Base-by-base conservation (phyloP, 2,113 vertebrate species). In the Nestor notabilis region DNA sequence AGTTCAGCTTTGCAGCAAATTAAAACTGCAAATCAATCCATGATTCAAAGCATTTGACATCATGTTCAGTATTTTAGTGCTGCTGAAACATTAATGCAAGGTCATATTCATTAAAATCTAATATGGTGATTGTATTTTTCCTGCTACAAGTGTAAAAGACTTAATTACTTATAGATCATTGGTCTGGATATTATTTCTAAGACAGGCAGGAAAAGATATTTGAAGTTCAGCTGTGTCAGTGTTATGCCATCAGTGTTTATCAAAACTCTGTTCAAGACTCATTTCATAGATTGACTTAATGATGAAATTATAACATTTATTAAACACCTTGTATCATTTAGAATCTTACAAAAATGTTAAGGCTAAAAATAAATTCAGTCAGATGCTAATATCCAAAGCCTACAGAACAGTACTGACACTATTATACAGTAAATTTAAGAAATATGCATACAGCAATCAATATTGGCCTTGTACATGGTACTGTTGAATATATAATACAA, bases 21-120 rank as follows among this genome's bases (percentile, higher is more conserved):
- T 39, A 92, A 90, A 60, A 71, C 29, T 72, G 31, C 55, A 94
- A 81, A 92, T 83, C 44, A 93, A 68, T n/a, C 20, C 19, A 49
- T 49, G 23, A 29, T 63, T 82, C 47, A 89, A 78, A 76, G 35
- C 15, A 88, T 83, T 74, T 88, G 39, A 74, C 77, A 66, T 11
- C 11, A 20, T 63, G 25, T 50, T 90, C 61, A 68, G 29, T 68
- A 55, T 60, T 84, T 92, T 77, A 78, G 20, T 66, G 27, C 9
- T 75, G 24, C 19, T 70, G 46, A 63, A 76, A 63, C 84, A 75
- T 61, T 65, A 86, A 72, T 53, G 28, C 43, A 91, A 94, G 71
- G 76, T 89, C 83, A 91, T 76, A 76, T 56, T 93, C 71, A 79
- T 86, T 95, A 93, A 80, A 94, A 86, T 60, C 35, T 83, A 88